Conservation (phyloP, 2,888 invertebrate genomes). For the Stenolophus ochropezus region DNA sequence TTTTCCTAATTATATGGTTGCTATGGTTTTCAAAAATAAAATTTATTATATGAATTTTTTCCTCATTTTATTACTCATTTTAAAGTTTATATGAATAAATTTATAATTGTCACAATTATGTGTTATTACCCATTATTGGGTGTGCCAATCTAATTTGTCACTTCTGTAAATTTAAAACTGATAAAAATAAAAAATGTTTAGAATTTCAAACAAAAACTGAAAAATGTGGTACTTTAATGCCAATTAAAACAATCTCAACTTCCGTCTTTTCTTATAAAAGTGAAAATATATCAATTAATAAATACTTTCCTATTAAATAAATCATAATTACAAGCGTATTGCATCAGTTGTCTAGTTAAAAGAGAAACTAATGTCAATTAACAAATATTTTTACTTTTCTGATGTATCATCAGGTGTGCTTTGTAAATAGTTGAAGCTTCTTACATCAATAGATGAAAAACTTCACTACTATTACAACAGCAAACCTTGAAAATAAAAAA, state of each 20-base stretch:
- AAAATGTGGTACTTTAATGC: not conserved
- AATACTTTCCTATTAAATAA: not conserved
- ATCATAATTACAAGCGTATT: not conserved
- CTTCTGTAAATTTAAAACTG: too few relatives aligned
- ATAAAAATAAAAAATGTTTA: too few relatives aligned
- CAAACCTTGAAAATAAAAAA: not conserved
- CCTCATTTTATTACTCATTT: too few relatives aligned
- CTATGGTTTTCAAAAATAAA: too few relatives aligned
- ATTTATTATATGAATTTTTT: too few relatives aligned
- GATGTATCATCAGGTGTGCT: slow-evolving; percentile 6
- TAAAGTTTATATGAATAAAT: not conserved
- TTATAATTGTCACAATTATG: not conserved
- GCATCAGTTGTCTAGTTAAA: not conserved
- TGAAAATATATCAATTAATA: slow-evolving; percentile 15
- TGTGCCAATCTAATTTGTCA: not conserved
- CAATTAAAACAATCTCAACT: not conserved
- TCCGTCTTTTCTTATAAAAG: not conserved
- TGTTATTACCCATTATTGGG: too few relatives aligned
- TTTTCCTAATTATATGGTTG: too few relatives aligned
- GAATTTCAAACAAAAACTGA: not conserved
- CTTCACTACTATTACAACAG: not conserved
- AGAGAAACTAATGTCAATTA: slow-evolving; percentile 9
- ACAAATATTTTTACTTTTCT: slow-evolving; percentile 12
- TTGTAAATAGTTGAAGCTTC: slow-evolving; percentile 16
- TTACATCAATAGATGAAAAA: not conserved